Percentiles rank a stretch among this genome's conserved stretches.
Evolutionary conservation across 2,888 invertebrate species (phyloP).

Genomic region (Monopis laevigella): DNA sequence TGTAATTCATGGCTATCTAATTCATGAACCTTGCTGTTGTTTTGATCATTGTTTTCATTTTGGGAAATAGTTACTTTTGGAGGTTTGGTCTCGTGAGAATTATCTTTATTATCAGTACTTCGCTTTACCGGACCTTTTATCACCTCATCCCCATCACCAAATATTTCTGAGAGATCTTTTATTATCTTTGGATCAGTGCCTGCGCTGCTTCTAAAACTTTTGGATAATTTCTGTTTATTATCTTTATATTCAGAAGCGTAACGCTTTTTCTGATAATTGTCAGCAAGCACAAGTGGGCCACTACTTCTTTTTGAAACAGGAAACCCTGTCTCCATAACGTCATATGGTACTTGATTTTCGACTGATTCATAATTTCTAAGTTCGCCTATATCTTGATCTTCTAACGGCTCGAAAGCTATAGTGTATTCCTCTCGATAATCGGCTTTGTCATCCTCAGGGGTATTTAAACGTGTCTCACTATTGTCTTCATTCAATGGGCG

Average conservation of each 20-base stretch:
- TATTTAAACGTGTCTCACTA: conserved; percentile 37
- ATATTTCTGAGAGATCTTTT: conserved; percentile 74
- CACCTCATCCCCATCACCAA: conserved; percentile 55
- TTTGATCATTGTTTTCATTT: conserved; percentile 29
- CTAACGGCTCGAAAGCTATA: conserved; percentile 57
- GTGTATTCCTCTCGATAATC: conserved; percentile 55
- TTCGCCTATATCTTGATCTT: conserved; percentile 53
- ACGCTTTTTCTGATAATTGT: conserved; percentile 34
- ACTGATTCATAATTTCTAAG: conserved; percentile 42
- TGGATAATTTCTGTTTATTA: conserved; percentile 37
- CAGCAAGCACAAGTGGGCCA: conserved; percentile 34
- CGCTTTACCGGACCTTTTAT: conserved; percentile 66
- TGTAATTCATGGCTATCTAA: conserved; percentile 29
- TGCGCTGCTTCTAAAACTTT: conserved; percentile 44
- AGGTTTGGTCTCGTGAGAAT: conserved; percentile 44
- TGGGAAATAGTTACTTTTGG: conserved; percentile 39
- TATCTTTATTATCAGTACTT: conserved; percentile 42
- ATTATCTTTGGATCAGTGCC: conserved; percentile 77
- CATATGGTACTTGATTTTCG: conserved; percentile 50
- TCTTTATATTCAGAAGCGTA: conserved; percentile 34
- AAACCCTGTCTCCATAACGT: conserved; percentile 66
- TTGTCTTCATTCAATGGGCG: neutral
- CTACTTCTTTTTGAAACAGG: conserved; percentile 75
- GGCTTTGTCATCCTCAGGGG: conserved; percentile 47
- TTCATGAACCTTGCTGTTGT: conserved; percentile 31